These are phyloP conservation scores for Gila orcuttii DNA, from an alignment of 2,113 vertebrate species.

Conservation along the genomic window DNA sequence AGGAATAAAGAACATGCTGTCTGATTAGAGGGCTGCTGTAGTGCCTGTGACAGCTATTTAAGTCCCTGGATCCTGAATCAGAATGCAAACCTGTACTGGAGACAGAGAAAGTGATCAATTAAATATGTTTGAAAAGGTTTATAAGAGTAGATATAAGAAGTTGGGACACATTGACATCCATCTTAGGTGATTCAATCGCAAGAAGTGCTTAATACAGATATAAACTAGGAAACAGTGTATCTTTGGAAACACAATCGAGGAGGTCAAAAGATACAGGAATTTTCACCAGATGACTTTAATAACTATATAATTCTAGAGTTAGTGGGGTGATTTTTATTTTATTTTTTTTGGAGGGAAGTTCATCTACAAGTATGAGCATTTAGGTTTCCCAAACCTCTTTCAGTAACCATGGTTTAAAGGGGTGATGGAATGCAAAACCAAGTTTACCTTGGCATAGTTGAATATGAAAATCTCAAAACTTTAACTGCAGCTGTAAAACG, in stretches of 20 bases:
- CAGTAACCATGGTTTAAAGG: too few relatives aligned
- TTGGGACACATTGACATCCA: background rate
- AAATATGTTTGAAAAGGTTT: background rate
- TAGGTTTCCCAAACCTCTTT: too few relatives aligned
- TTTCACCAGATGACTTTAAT: too few relatives aligned
- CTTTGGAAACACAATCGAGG: background rate
- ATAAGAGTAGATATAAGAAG: background rate
- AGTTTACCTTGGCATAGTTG: too few relatives aligned
- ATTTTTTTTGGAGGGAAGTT: too few relatives aligned
- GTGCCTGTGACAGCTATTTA: slow-evolving; percentile 34
- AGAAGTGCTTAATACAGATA: background rate
- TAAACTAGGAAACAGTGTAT: background rate
- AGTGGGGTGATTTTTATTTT: too few relatives aligned
- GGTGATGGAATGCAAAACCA: too few relatives aligned
- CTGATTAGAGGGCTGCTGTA: slow-evolving; percentile 19
- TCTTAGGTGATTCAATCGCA: background rate
- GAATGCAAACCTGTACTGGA: background rate
- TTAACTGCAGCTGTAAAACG: too few relatives aligned
- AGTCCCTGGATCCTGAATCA: background rate
- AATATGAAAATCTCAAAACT: too few relatives aligned
- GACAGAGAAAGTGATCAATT: background rate
- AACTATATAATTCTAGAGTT: too few relatives aligned
- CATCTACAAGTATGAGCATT: too few relatives aligned
- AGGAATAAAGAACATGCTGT: slow-evolving; percentile 42
- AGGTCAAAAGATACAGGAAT: background rate